Evolutionary conservation across 2,797 vertebrate species (phyloP), one percentile per base, ranked within the genome.

Genomic region (Monodelphis domestica): DNA sequence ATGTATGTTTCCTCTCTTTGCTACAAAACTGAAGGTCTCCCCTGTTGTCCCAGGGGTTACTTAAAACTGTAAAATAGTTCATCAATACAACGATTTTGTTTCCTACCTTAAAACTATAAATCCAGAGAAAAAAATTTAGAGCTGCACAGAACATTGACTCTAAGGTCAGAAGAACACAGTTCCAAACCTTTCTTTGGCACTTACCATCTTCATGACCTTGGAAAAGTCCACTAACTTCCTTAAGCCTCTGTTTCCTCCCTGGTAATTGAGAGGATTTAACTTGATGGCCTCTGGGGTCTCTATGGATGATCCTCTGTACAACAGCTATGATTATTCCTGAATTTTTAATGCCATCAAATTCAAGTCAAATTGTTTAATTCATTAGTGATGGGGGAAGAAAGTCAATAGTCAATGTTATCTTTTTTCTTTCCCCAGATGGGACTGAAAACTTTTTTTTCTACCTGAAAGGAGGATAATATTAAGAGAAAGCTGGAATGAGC

Each of bases 91-190:
- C 10, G 94, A 4, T 96, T 98, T 97, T 96, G 94, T 94, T 96
- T 94, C 94, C 95, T 98, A 95, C 98, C 98, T 98, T 98, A 98
- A 98, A 98, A 97, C 95, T 98, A 95, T 97, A 98, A 97, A 96
- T 91, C 6, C 89, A 95, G 29, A 70, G n/a, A 38, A 70, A 70
- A 63, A 70, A 70, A 2, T 38, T 38, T 17, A 70, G 15, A 17
- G 15, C n/a, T 38, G 15, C 38, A 70, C 59, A 63, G 14, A 63
- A 1, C 59, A n/a, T 33, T n/a, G 14, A n/a, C 59, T 70, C 15
- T 70, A 70, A n/a, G n/a, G 6, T 70, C n/a, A 21, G 33, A 70
- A 70, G 63, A 38, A 15, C 10, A 29, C 0, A 57, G 55, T 56
- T 56, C 55, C 7, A 30, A 26, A 26, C 10, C 10, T 57, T 9